phyloP scores from a whole-genome alignment of 1,140 invertebrate species.

The Brachionus paranguensis region DNA sequence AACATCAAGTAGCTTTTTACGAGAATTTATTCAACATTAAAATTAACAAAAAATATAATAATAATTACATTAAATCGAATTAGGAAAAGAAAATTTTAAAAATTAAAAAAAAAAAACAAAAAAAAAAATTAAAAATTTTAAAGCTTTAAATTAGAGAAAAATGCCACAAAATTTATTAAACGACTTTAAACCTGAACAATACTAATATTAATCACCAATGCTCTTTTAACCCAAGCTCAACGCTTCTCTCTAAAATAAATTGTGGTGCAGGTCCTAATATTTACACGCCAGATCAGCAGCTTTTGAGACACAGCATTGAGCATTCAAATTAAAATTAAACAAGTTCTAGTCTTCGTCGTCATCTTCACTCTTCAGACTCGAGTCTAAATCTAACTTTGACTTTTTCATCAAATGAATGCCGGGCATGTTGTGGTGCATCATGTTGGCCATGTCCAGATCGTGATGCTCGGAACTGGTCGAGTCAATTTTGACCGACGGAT shows the following conservation, averaged over 20 bases:
- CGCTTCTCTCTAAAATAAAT: neutral
- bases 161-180: neutral
- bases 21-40: constrained; percentile 30
- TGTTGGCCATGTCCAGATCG: neutral
- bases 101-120: neutral
- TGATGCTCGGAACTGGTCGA: constrained; percentile 17
- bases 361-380: constrained; percentile 12
- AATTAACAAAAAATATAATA: neutral
- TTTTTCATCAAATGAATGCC: neutral
- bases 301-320: neutral
- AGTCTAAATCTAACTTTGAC: constrained; percentile 19
- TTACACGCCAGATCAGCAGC: neutral
- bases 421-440: neutral
- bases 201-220: neutral
- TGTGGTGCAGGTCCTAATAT: neutral
- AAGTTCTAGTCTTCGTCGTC: constrained; percentile 8
- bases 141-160: constrained; percentile 18
- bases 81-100: neutral
- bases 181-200: neutral
- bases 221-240: neutral
- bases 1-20: neutral
- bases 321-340: neutral
- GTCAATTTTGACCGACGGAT: constrained; percentile 40
- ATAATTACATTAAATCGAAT: constrained; percentile 2
- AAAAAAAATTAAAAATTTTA: neutral